Evolutionary conservation across 2,797 vertebrate genomes (phyloP), one percentile per base, ranked within the genome.

Genomic region (Erethizon dorsatum): DNA sequence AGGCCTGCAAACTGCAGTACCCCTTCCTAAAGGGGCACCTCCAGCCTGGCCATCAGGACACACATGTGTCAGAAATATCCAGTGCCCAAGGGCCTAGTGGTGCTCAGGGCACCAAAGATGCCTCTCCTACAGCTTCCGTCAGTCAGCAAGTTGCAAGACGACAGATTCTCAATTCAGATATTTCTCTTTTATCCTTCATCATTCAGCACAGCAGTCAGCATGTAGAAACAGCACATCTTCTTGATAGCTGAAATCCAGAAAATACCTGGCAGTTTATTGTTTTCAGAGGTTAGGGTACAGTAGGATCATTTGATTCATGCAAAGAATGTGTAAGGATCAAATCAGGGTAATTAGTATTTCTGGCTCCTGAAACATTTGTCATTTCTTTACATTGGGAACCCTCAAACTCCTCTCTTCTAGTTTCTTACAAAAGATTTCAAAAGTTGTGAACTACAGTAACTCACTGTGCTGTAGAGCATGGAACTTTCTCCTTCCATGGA

Each of bases 1-100:
- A 11, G n/a, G 37, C 28, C 50, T n/a, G 13, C 10, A n/a, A 33
- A 12, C 45, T 65, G 47, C 47, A 33, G 37, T 26, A 0, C 4
- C 45, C 37, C 8, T 50, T 69, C 47, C 26, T 8, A 26, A 5
- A 4, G 5, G 22, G n/a, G 41, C 6, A 2, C 2, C 20, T 9
- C 52, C 31, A 0, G 14, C 24, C 50, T 1, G 47, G 37, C 33
- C 18, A 6, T 52, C 1, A 65, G 47, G 80, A 86, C 31, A 28
- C 12, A 14, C 59, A 67, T 9, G 24, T 6, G 24, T 47, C 47
- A 31, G 4, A 20, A 56, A 12, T 4, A 56, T 14, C 65, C 63
- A 22, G n/a, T 2, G 52, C 24, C 65, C 5, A 37, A 20, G 1
- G 33, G 13, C 2, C 1, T 6, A 3, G 20, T 52, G 22, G 12